A percentile compares a stretch with the other conserved stretches of the same genome.
These are phyloP conservation scores for Pseudachorutes palmiensis DNA, from an alignment of 1,140 invertebrate genomes.

Conservation along the genomic window DNA sequence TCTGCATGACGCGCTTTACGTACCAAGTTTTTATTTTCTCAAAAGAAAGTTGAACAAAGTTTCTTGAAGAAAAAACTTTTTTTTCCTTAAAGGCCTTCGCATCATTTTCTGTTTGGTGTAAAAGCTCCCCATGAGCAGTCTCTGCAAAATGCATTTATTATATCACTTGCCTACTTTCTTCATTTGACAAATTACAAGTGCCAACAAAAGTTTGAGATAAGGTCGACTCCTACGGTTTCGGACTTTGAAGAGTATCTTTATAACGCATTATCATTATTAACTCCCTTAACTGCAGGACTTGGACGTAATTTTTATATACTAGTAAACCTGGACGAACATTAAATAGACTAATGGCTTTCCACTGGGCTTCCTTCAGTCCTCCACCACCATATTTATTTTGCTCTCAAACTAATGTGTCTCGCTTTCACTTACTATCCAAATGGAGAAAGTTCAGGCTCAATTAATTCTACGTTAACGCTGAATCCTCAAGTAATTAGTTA, in stretches of 20 bases:
- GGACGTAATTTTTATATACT: background rate
- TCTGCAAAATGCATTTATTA: slow-evolving; percentile 1
- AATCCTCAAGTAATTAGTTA: too few relatives aligned
- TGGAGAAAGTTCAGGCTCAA: too few relatives aligned
- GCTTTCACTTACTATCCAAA: too few relatives aligned
- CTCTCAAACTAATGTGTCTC: too few relatives aligned
- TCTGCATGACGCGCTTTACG: slow-evolving; percentile 18
- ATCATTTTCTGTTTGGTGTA: background rate
- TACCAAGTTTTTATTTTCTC: background rate
- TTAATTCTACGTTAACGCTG: too few relatives aligned
- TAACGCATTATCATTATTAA: background rate
- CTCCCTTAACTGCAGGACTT: background rate
- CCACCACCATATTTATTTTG: too few relatives aligned
- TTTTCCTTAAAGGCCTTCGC: background rate
- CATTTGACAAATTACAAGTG: slow-evolving; percentile 30
- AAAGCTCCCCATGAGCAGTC: too few relatives aligned
- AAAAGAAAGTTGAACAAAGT: background rate
- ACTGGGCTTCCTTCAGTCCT: too few relatives aligned
- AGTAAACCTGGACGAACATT: too few relatives aligned
- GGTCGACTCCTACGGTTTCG: background rate
- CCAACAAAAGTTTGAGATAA: slow-evolving; percentile 15
- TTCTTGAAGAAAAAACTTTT: slow-evolving; percentile 11
- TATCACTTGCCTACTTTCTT: slow-evolving; percentile 12
- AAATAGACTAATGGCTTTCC: too few relatives aligned
- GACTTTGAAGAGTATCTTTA: background rate